These are phyloP conservation scores for Ophion obscuratus DNA, from an alignment of 2,888 invertebrate species.

Conservation along the genomic window DNA sequence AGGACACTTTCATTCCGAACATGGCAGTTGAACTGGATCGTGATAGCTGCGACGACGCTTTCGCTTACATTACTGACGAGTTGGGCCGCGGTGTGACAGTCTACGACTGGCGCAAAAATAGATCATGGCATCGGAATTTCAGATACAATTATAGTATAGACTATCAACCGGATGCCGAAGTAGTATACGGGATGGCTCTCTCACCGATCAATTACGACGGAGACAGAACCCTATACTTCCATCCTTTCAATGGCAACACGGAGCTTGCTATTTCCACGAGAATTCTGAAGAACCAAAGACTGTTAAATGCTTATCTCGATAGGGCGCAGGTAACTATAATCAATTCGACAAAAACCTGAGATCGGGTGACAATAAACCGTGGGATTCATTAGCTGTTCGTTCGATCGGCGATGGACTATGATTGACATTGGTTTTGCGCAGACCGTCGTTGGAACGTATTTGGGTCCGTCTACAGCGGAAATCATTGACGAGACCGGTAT, in stretches of 20 bases:
- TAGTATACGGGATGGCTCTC: constrained; percentile 91
- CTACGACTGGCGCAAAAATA: constrained; percentile 91
- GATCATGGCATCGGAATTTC: constrained; percentile 88
- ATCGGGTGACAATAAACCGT: background rate
- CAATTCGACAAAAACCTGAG: background rate
- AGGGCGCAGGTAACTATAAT: constrained; percentile 86
- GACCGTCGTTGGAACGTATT: constrained; percentile 87
- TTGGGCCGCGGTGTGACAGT: constrained; percentile 92
- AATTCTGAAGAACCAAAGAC: constrained; percentile 88
- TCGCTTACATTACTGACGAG: constrained; percentile 93
- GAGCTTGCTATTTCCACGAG: constrained; percentile 92
- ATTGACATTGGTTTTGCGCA: constrained; percentile 52
- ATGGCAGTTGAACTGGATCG: constrained; percentile 91
- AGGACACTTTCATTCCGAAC: constrained; percentile 92
- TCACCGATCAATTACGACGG: constrained; percentile 89
- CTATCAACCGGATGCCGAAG: constrained; percentile 94
- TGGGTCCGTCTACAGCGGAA: constrained; percentile 90
- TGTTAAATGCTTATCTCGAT: constrained; percentile 88
- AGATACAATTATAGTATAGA: constrained; percentile 86
- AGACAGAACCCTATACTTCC: constrained; percentile 90
- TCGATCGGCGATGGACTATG: background rate
- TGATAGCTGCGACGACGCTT: constrained; percentile 89
- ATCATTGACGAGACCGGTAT: constrained; percentile 91
- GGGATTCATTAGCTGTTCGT: background rate
- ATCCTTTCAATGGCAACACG: constrained; percentile 91